These are phyloP conservation scores for Drosophila obscura DNA, from an alignment of 1,140 invertebrate genomes.

Conservation along the genomic window DNA sequence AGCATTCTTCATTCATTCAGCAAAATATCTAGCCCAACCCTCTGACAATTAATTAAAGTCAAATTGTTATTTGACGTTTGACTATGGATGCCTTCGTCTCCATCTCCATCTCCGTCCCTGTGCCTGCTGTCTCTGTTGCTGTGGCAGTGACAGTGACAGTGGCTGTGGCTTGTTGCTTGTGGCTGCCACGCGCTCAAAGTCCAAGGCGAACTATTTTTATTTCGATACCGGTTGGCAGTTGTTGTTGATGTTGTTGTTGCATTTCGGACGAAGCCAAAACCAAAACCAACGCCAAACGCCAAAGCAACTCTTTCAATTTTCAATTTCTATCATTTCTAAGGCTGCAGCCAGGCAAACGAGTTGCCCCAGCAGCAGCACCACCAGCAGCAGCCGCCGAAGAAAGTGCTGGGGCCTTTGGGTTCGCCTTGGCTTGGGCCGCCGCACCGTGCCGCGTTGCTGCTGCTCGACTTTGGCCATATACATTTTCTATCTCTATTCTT, in stretches of 20 bases:
- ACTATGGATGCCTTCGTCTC: slow-evolving; percentile 3
- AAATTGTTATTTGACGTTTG: slow-evolving; percentile 43
- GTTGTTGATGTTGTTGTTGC: slow-evolving; percentile 36
- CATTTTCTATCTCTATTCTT: slow-evolving; percentile 2
- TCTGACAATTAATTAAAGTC: slow-evolving; percentile 78
- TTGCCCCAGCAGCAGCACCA: slow-evolving; percentile 22
- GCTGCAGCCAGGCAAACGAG: slow-evolving; percentile 63
- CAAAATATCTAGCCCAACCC: slow-evolving; percentile 63
- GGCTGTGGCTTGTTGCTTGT: slow-evolving; percentile 15
- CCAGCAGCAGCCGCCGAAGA: slow-evolving; percentile 53
- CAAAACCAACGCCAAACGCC: no score
- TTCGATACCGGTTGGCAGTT: slow-evolving; percentile 48
- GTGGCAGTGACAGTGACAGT: slow-evolving; percentile 5
- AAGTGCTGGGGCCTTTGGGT: slow-evolving; percentile 60
- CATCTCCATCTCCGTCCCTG: no score
- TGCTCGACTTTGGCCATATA: slow-evolving; percentile 54
- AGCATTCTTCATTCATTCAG: slow-evolving; percentile 56
- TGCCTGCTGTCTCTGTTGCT: slow-evolving; percentile 9
- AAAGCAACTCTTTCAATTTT: slow-evolving; percentile 50
- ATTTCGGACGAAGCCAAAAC: background rate
- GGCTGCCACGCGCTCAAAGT: slow-evolving; percentile 52
- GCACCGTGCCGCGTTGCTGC: background rate
- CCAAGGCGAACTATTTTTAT: slow-evolving; percentile 53
- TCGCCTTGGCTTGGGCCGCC: slow-evolving; percentile 16
- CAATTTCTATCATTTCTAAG: slow-evolving; percentile 67